phyloP scores from a whole-genome alignment of 1,140 invertebrate species.

The Scylla paramamosain region DNA sequence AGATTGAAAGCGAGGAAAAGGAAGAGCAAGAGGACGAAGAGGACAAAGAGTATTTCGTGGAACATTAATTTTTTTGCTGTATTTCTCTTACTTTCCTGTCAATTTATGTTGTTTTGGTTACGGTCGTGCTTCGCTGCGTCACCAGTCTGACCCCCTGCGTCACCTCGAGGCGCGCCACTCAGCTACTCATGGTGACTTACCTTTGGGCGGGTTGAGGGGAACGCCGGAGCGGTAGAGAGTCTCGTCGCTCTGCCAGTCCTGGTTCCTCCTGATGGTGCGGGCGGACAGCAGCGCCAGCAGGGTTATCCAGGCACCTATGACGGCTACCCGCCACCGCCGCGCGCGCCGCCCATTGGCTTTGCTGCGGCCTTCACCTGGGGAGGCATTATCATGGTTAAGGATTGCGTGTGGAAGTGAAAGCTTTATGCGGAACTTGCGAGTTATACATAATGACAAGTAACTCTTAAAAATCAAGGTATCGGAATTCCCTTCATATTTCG shows the following conservation, averaged over 20 bases:
- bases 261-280: constrained; percentile 90
- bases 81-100: background rate
- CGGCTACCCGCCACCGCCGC: constrained; percentile 80
- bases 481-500: no score
- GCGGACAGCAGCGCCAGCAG: constrained; percentile 86
- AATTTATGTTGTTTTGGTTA: background rate
- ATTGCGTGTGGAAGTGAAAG: background rate
- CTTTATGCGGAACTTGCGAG: background rate
- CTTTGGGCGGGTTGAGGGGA: constrained; percentile 96
- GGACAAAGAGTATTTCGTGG: background rate
- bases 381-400: background rate
- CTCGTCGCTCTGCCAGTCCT: constrained; percentile 96
- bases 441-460: background rate
- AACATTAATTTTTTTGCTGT: background rate
- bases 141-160: background rate
- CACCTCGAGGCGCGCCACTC: background rate
- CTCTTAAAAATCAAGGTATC: no score
- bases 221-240: constrained; percentile 94
- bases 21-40: background rate
- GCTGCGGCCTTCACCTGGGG: constrained; percentile 30
- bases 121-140: background rate
- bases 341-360: constrained; percentile 77
- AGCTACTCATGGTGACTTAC: constrained; percentile 83
- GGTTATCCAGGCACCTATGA: constrained; percentile 81
- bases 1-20: background rate